phyloP scores from a whole-genome alignment of 2,797 vertebrate genomes.

The Aldrovandia affinis region DNA sequence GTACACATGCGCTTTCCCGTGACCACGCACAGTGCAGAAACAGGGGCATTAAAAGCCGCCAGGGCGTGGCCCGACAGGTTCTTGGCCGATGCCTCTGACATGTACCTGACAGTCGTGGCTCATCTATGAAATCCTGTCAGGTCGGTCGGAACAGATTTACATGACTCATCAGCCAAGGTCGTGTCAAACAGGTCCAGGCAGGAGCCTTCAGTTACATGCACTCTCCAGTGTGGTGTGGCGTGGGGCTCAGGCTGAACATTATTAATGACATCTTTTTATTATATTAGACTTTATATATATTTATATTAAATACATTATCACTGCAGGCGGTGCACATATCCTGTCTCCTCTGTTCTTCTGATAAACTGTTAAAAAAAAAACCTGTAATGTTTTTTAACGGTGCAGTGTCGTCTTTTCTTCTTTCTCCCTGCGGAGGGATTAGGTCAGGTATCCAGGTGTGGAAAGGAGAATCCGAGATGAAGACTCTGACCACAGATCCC shows the following conservation, averaged over 20 bases:
- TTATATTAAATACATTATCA: neutral
- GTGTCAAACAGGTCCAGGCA: conserved; percentile 1
- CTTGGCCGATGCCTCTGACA: neutral
- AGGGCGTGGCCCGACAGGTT: neutral
- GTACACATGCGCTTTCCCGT: neutral
- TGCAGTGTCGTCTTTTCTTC: neutral
- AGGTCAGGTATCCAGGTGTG: neutral
- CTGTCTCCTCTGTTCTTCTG: neutral
- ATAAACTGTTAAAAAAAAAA: neutral
- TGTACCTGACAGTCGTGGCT: neutral
- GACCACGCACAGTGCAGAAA: neutral
- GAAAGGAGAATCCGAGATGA: neutral
- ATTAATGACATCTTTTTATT: neutral
- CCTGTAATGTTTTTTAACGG: neutral
- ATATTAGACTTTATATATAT: too few species aligned
- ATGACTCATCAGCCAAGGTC: neutral
- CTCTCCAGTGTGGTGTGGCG: neutral
- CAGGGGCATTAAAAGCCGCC: neutral
- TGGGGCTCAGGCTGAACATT: neutral
- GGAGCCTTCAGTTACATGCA: neutral
- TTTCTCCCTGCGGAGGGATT: neutral
- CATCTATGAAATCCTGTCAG: neutral
- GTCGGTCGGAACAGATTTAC: neutral
- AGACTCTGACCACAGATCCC: neutral
- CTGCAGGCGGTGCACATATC: neutral